Conservation (phyloP, 2,888 invertebrate genomes). For the Cantharis flavilabris region DNA sequence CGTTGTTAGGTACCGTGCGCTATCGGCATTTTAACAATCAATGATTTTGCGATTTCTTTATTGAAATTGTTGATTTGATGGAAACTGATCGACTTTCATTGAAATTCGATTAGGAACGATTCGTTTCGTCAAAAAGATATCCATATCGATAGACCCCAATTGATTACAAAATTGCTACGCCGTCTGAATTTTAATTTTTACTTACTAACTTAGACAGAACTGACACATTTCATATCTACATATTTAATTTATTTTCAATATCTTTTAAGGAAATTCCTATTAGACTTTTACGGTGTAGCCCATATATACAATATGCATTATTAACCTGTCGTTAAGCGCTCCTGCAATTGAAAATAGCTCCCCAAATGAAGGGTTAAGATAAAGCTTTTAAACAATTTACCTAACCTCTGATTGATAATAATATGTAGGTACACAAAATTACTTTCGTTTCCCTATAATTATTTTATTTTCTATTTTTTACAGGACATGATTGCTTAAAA, state of each 20-base stretch:
- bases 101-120: constrained; percentile 26
- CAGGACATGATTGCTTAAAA: no score
- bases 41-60: constrained; percentile 44
- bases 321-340: not conserved
- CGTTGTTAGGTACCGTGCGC: constrained; percentile 36
- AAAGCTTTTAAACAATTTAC: not conserved
- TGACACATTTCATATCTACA: not conserved
- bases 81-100: constrained; percentile 29
- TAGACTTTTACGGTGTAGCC: not conserved
- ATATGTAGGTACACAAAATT: not conserved
- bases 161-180: constrained; percentile 11
- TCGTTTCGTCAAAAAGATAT: constrained; percentile 24
- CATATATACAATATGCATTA: not conserved
- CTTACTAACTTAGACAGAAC: constrained; percentile 1
- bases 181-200: constrained; percentile 17
- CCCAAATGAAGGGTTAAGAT: no score
- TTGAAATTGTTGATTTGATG: constrained; percentile 38
- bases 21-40: constrained; percentile 46
- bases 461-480: no score
- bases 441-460: no score
- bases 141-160: constrained; percentile 19
- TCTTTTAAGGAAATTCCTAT: not conserved
- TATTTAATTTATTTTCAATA: not conserved
- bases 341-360: no score
- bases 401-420: not conserved